Percentiles rank a stretch among this genome's conserved stretches.
These are phyloP conservation scores for Phocoena phocoena DNA, from an alignment of 2,113 vertebrate species.

Conservation along the genomic window DNA sequence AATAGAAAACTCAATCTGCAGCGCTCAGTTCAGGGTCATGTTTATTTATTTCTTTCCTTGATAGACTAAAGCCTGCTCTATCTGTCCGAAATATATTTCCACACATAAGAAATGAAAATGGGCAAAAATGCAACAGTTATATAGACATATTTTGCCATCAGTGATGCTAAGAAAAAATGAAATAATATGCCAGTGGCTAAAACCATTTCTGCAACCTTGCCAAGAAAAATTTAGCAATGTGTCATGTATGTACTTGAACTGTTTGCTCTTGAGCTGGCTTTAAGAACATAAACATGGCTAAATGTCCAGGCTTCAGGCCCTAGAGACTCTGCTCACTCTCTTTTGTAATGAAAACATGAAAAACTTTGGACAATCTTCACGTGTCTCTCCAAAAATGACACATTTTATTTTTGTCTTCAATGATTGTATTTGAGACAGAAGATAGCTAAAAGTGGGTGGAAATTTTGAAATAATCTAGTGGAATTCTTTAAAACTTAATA, in stretches of 20 bases:
- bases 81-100: neutral
- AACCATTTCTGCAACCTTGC: slow-evolving; percentile 63
- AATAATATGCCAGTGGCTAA: neutral
- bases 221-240: slow-evolving; percentile 75
- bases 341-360: slow-evolving; percentile 51
- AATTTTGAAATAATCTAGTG: neutral
- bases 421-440: neutral
- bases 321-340: neutral
- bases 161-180: neutral
- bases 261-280: slow-evolving; percentile 75
- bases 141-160: neutral
- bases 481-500: slow-evolving; percentile 5
- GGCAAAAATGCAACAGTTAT: neutral
- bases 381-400: slow-evolving; percentile 48
- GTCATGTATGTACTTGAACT: slow-evolving; percentile 81
- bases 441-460: neutral
- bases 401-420: slow-evolving; percentile 27
- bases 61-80: neutral
- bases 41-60: neutral
- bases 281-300: slow-evolving; percentile 64
- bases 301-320: neutral
- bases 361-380: slow-evolving; percentile 14
- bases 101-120: neutral
- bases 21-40: neutral
- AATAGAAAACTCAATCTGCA: neutral